phyloP scores from a whole-genome alignment of 2,797 vertebrate species.

The Clarias laeviceps region DNA sequence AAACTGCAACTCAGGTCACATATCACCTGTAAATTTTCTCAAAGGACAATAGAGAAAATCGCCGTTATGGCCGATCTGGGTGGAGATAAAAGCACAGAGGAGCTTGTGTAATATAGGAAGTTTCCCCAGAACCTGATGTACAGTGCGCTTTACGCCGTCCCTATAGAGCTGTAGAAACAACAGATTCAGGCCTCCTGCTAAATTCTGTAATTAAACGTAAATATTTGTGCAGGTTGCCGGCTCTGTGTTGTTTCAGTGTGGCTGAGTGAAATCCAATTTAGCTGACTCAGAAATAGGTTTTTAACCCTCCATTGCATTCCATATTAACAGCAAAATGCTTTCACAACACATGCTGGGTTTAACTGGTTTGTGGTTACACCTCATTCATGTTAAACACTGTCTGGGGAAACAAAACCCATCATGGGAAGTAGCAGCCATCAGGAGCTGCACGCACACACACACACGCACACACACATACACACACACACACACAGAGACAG shows the following conservation, averaged over 20 bases:
- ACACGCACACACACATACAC: neutral
- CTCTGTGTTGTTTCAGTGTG: neutral
- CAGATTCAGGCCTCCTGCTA: neutral
- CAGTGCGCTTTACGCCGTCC: neutral
- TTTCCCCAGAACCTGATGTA: neutral
- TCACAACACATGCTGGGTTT: neutral
- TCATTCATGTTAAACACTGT: constrained; percentile 22
- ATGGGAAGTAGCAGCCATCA: constrained; percentile 18
- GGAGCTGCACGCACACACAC: neutral
- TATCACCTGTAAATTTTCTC: neutral
- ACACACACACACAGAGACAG: neutral
- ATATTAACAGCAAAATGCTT: constrained; percentile 12
- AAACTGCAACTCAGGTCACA: no score
- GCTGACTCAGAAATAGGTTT: neutral
- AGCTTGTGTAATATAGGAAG: neutral
- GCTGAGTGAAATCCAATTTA: neutral
- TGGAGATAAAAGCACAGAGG: neutral
- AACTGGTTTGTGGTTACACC: constrained; percentile 12
- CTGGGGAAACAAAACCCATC: constrained; percentile 8
- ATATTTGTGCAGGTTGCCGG: neutral
- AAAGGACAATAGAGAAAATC: neutral
- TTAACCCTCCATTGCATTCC: neutral
- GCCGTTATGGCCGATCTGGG: neutral
- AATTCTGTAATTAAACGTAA: neutral
- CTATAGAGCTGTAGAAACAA: neutral